Evolutionary conservation across 2,888 invertebrate species (phyloP).

Genomic region (Sinhomidia bicolor): DNA sequence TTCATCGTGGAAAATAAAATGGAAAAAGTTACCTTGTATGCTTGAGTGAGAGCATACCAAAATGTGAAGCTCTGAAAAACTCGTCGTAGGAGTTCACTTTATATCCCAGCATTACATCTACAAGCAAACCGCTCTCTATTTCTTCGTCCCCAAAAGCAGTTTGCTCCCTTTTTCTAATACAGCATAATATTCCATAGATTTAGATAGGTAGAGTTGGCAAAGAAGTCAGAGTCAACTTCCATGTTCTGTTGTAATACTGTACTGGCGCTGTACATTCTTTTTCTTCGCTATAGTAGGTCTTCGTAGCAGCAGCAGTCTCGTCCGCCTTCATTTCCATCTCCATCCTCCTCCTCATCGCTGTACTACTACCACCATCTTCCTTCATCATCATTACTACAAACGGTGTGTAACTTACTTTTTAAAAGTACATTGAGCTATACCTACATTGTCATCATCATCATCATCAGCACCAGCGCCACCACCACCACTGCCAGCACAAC

Average conservation of each 20-base stretch:
- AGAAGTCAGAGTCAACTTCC: slow-evolving; percentile 48
- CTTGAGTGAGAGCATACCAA: neutral
- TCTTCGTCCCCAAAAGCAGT: slow-evolving; percentile 24
- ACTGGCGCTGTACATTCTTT: slow-evolving; percentile 40
- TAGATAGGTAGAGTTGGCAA: neutral
- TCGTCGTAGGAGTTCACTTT: slow-evolving; percentile 44
- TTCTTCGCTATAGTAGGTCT: too few species aligned
- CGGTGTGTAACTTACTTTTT: neutral
- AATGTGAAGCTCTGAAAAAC: neutral
- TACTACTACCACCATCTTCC: slow-evolving; percentile 24
- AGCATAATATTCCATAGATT: slow-evolving; percentile 44
- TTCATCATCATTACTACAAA: slow-evolving; percentile 23
- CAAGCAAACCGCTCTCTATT: neutral
- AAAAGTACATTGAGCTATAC: neutral
- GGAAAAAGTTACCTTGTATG: slow-evolving; percentile 42
- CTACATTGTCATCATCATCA: slow-evolving; percentile 40
- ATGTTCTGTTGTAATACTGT: slow-evolving; percentile 58
- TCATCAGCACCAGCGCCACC: too few species aligned
- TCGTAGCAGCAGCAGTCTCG: slow-evolving; percentile 7
- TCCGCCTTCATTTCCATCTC: slow-evolving; percentile 64
- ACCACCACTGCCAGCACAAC: neutral
- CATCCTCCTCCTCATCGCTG: slow-evolving; percentile 39
- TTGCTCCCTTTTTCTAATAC: slow-evolving; percentile 1
- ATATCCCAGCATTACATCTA: neutral
- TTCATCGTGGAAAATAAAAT: slow-evolving; percentile 60